A percentile compares a stretch with the other conserved stretches of the same genome.
phyloP scores from a whole-genome alignment of 2,797 vertebrate genomes.

The Centropyge bicolor region DNA sequence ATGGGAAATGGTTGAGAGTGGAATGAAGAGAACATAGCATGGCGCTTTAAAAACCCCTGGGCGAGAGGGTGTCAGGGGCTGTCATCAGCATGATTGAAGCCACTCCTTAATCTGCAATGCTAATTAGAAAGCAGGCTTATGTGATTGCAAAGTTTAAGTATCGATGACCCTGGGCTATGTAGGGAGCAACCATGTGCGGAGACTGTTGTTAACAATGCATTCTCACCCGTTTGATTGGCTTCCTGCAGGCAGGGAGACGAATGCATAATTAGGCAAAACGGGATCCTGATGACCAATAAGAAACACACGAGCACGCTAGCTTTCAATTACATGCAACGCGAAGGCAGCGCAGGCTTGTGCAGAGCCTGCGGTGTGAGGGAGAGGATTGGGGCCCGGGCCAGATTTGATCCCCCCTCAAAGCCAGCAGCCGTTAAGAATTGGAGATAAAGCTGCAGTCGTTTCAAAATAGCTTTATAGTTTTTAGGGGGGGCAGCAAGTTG shows the following conservation, averaged over 20 bases:
- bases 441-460: conserved; percentile 70
- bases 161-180: conserved; percentile 77
- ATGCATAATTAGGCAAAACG: conserved; percentile 57
- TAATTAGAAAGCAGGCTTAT: conserved; percentile 84
- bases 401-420: conserved; percentile 58
- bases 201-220: conserved; percentile 77
- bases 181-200: conserved; percentile 67
- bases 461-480: conserved; percentile 54
- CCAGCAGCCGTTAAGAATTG: conserved; percentile 61
- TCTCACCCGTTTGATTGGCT: conserved; percentile 68
- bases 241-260: conserved; percentile 46
- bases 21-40: conserved; percentile 49
- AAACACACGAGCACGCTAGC: conserved; percentile 31
- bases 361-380: conserved; percentile 22
- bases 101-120: conserved; percentile 84
- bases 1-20: conserved; percentile 50
- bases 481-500: conserved; percentile 5
- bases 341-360: conserved; percentile 18
- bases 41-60: conserved; percentile 57
- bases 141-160: conserved; percentile 85
- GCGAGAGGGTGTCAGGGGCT: conserved; percentile 71
- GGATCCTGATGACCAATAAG: conserved; percentile 58
- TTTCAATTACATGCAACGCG: conserved; percentile 40
- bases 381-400: conserved; percentile 30
- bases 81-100: conserved; percentile 83